These are phyloP conservation scores for Ptychochromis oligacanthus DNA, from an alignment of 2,113 vertebrate species.

Conservation along the genomic window DNA sequence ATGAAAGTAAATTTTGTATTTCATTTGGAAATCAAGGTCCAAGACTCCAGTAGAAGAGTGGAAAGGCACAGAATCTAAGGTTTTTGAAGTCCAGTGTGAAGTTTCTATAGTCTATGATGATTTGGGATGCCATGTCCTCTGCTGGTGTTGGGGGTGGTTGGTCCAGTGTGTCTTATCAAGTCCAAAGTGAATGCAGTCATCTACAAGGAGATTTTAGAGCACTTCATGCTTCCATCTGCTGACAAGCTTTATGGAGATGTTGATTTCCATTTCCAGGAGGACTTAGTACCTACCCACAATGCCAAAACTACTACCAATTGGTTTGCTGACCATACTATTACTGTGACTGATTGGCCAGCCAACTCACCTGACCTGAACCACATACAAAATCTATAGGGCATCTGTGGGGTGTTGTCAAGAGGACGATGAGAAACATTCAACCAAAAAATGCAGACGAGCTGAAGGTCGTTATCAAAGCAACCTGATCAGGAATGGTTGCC, in stretches of 20 bases:
- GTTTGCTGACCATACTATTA: neutral
- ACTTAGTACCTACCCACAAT: neutral
- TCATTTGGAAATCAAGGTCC: neutral
- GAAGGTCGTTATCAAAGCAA: neutral
- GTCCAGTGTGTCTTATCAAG: accelerated
- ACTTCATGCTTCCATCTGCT: neutral
- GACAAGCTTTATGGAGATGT: neutral
- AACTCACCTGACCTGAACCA: neutral
- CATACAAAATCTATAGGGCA: neutral
- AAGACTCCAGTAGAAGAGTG: too few relatives aligned
- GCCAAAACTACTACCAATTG: neutral
- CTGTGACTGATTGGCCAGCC: neutral
- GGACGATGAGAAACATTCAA: neutral
- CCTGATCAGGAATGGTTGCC: too few relatives aligned
- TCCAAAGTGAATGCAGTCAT: neutral
- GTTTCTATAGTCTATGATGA: neutral
- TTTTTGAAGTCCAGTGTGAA: neutral
- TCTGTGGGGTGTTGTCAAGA: neutral
- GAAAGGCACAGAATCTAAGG: neutral
- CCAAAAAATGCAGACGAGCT: neutral
- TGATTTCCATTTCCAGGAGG: conserved; percentile 1
- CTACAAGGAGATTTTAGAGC: neutral
- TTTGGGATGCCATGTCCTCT: neutral
- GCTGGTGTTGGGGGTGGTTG: neutral
- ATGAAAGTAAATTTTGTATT: neutral